Conservation (phyloP, 2,888 invertebrate species). For the Elgonia sp. region DNA sequence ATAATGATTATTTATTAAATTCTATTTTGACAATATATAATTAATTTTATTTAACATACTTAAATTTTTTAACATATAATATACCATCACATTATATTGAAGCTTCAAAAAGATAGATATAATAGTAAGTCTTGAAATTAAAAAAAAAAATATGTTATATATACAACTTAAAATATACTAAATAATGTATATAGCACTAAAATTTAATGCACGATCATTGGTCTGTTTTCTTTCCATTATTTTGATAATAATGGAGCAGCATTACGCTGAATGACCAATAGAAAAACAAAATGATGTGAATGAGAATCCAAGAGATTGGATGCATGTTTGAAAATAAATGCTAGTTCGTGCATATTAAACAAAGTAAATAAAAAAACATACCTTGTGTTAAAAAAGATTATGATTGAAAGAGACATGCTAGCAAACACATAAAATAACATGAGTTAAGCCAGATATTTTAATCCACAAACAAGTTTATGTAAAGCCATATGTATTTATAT, state of each 20-base stretch:
- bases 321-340: conserved; percentile 32
- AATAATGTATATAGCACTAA: too few species aligned
- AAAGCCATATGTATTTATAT: not conserved
- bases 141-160: too few species aligned
- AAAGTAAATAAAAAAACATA: conserved; percentile 15
- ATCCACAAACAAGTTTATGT: conserved; percentile 33
- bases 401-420: too few species aligned
- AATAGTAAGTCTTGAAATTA: too few species aligned
- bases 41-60: too few species aligned
- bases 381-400: conserved; percentile 1
- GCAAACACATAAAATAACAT: conserved; percentile 20
- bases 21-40: too few species aligned
- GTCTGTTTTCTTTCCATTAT: conserved; percentile 49
- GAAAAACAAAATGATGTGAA: conserved; percentile 36
- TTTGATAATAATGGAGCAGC: conserved; percentile 53
- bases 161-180: too few species aligned
- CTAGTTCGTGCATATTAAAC: conserved; percentile 9
- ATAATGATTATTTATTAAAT: too few species aligned
- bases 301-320: conserved; percentile 10
- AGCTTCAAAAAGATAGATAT: too few species aligned
- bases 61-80: too few species aligned
- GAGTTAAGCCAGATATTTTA: conserved; percentile 23
- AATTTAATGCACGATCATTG: conserved; percentile 42
- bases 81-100: too few species aligned
- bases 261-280: conserved; percentile 44